A percentile compares a stretch with the other conserved stretches of the same genome.
Evolutionary conservation across 2,797 vertebrate species (phyloP).

Genomic region (Alectoris magna): DNA sequence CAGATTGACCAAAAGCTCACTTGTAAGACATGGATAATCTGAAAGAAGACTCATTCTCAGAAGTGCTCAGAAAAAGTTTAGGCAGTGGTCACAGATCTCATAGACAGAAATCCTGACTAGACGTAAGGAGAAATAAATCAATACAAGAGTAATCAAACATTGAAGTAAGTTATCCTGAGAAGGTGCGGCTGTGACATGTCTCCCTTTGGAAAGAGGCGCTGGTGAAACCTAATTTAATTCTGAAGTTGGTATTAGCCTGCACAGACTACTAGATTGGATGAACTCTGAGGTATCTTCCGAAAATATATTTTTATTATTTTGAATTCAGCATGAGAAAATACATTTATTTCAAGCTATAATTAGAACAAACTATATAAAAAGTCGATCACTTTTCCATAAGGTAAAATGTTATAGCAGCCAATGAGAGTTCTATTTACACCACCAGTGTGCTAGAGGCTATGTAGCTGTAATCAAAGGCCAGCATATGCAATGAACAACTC

Average conservation of each 20-base stretch:
- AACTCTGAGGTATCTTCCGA: not conserved
- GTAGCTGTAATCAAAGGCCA: not conserved
- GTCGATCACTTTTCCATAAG: not conserved
- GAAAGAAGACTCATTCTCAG: not conserved
- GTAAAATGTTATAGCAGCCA: not conserved
- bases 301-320: not conserved
- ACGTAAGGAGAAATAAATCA: not conserved
- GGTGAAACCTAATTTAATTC: conserved; percentile 1
- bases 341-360: not conserved
- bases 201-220: not conserved
- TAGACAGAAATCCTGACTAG: not conserved
- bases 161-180: not conserved
- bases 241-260: not conserved
- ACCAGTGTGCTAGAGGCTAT: not conserved
- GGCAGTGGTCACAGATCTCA: not conserved
- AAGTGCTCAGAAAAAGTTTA: not conserved
- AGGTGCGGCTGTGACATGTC: not conserved
- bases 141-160: not conserved
- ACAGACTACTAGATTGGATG: not conserved
- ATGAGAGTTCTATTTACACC: not conserved
- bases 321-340: not conserved
- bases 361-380: not conserved
- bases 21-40: not conserved
- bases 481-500: not conserved
- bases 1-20: not conserved